Conservation (phyloP, 1,140 invertebrate genomes). For the Parapsyche elsis region DNA sequence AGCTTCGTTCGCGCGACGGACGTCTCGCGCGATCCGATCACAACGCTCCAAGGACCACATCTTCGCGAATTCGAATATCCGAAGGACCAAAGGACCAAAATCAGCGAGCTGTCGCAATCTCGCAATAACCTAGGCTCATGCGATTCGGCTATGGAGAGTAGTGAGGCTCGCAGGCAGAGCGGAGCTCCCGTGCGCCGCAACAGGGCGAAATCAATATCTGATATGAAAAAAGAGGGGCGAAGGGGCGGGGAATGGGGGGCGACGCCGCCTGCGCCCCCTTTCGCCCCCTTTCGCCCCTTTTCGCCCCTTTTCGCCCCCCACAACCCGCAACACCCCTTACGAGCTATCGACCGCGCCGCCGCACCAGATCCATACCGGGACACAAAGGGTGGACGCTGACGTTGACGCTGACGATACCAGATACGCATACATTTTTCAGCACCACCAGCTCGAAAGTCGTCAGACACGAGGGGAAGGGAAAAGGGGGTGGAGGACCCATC, state of each 20-base stretch:
- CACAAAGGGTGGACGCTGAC: slow-evolving; percentile 3
- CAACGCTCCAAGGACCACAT: no score
- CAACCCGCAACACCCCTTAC: neutral
- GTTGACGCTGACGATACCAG: neutral
- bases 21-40: no score
- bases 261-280: neutral
- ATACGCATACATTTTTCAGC: slow-evolving; percentile 21
- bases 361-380: neutral
- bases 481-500: neutral
- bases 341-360: neutral
- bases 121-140: no score
- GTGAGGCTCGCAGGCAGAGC: no score
- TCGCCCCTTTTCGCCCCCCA: neutral
- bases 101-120: no score
- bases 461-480: no score
- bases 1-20: no score
- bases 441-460: neutral
- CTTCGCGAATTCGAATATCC: no score
- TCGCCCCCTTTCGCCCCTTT: neutral
- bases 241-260: neutral
- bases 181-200: slow-evolving; percentile 28
- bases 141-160: no score
- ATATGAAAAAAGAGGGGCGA: slow-evolving; percentile 38
- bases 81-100: no score
- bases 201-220: slow-evolving; percentile 38